These are phyloP conservation scores for Eolophus roseicapilla DNA, from an alignment of 2,113 vertebrate genomes.

Conservation along the genomic window DNA sequence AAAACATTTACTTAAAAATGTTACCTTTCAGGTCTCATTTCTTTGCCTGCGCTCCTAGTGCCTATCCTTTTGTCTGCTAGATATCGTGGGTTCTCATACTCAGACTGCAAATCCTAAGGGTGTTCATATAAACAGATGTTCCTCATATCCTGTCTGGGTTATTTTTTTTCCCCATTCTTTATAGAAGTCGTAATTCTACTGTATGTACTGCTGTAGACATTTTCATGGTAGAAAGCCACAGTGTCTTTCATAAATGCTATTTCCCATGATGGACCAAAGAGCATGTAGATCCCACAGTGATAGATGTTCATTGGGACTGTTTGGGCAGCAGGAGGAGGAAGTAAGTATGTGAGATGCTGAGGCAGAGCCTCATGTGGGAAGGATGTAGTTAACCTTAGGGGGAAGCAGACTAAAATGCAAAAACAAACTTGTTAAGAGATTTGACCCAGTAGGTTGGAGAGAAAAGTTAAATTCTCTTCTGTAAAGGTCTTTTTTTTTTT, in stretches of 20 bases:
- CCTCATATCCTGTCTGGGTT: neutral
- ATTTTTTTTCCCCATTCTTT: constrained; percentile 51
- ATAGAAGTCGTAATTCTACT: constrained; percentile 56
- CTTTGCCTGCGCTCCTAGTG: neutral
- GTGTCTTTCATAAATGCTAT: constrained; percentile 43
- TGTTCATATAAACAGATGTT: constrained; percentile 57
- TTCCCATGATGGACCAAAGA: constrained; percentile 14
- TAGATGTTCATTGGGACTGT: neutral
- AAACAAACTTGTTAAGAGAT: neutral
- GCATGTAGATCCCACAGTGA: fast-evolving
- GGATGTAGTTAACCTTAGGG: neutral
- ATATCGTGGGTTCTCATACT: neutral
- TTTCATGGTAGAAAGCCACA: constrained; percentile 52
- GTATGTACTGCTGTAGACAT: constrained; percentile 39
- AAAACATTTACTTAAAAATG: constrained; percentile 50
- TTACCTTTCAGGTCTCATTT: constrained; percentile 54
- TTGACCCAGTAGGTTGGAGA: neutral
- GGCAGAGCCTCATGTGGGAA: neutral
- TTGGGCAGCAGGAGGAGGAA: neutral
- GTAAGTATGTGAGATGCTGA: neutral
- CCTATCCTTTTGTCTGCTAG: neutral
- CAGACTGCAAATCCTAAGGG: constrained; percentile 20
- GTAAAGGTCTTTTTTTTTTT: neutral
- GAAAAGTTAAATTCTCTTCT: neutral
- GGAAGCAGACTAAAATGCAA: neutral